Conservation (phyloP, 2,888 invertebrate genomes). For the Folsomia candida region DNA sequence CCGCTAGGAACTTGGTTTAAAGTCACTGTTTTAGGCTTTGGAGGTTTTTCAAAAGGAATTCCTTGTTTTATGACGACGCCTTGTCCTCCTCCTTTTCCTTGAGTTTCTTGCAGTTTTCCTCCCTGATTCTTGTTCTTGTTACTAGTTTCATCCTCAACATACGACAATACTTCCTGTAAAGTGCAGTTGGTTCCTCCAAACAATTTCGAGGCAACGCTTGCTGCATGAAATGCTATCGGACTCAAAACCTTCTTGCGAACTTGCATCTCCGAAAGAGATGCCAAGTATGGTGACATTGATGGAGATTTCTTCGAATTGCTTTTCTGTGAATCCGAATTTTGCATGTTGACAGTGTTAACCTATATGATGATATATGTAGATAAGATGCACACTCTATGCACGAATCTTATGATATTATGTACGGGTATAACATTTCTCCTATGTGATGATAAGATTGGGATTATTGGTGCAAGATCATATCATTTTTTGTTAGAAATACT, state of each 20-base stretch:
- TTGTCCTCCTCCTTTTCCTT: not conserved
- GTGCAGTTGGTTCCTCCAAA: not conserved
- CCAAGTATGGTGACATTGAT: slow-evolving; percentile 9
- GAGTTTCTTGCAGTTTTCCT: not conserved
- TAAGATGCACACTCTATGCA: too few species aligned
- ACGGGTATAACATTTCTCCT: too few species aligned
- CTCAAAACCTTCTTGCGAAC: not conserved
- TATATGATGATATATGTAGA: too few species aligned
- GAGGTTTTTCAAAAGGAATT: not conserved
- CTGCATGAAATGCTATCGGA: not conserved
- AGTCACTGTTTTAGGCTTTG: too few species aligned
- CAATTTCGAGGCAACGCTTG: not conserved
- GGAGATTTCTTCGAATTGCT: not conserved
- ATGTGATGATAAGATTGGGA: too few species aligned
- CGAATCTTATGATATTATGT: too few species aligned
- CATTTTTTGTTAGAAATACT: too few species aligned
- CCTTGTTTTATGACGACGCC: not conserved
- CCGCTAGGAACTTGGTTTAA: too few species aligned
- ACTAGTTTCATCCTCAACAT: not conserved
- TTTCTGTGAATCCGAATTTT: too few species aligned
- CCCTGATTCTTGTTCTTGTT: not conserved
- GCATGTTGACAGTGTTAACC: too few species aligned
- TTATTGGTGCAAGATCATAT: too few species aligned
- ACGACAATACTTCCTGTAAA: not conserved
- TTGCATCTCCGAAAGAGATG: not conserved